A percentile compares a stretch with the other conserved stretches of the same genome.
Conservation (phyloP, 2,797 vertebrate species). For the Harpagifer antarcticus region DNA sequence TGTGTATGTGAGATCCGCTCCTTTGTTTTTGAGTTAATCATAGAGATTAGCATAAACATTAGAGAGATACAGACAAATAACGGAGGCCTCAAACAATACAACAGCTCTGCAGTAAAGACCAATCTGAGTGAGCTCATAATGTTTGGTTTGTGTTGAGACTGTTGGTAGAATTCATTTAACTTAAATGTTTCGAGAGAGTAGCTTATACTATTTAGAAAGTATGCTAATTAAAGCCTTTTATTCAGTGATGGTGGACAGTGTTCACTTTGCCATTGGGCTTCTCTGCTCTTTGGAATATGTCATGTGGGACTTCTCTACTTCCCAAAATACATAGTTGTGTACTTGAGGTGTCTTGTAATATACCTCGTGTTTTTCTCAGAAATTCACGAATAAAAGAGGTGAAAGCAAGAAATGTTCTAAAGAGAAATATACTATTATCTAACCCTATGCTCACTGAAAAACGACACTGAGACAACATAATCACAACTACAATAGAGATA, state of each 20-base stretch:
- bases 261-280: background rate
- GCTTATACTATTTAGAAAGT: background rate
- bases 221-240: background rate
- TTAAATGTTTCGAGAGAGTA: background rate
- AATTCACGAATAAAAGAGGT: background rate
- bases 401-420: slow-evolving; percentile 3
- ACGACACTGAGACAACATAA: too few species aligned
- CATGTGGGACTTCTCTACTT: background rate
- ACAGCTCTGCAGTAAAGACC: slow-evolving; percentile 10
- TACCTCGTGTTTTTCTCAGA: background rate
- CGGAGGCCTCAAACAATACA: background rate
- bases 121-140: slow-evolving; percentile 14
- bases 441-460: background rate
- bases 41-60: slow-evolving; percentile 10
- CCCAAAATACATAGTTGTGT: background rate
- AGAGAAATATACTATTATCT: background rate
- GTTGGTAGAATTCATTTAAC: background rate
- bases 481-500: too few species aligned
- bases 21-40: background rate
- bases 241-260: background rate
- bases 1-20: background rate
- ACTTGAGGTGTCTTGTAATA: background rate
- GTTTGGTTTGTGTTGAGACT: slow-evolving; percentile 10
- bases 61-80: slow-evolving; percentile 3
- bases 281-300: background rate